phyloP scores from a whole-genome alignment of 2,797 vertebrate species.

The Nasua narica region DNA sequence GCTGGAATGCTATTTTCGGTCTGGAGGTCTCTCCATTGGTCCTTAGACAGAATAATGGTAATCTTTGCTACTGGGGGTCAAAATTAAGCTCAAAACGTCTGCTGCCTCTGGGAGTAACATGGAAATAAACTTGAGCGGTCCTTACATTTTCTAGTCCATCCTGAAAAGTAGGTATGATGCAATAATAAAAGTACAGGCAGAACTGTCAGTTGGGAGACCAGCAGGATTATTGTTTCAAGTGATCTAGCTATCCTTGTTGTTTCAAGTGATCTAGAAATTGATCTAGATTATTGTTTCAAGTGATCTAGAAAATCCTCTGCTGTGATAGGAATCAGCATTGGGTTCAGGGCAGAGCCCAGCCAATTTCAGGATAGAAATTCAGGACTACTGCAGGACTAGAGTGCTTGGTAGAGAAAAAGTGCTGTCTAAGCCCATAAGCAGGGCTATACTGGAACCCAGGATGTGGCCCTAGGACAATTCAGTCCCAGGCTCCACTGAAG shows the following conservation, averaged over 20 bases:
- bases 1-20: background rate
- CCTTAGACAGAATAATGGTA: background rate
- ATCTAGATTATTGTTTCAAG: background rate
- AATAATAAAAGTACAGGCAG: background rate
- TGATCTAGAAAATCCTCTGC: background rate
- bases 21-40: background rate
- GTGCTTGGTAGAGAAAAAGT: background rate
- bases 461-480: background rate
- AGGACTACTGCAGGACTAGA: background rate
- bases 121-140: background rate
- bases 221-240: background rate
- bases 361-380: background rate
- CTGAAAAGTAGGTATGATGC: background rate
- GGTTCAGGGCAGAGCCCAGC: background rate
- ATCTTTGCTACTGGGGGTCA: background rate
- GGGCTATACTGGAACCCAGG: background rate
- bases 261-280: background rate
- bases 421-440: background rate
- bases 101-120: background rate
- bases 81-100: conserved; percentile 27
- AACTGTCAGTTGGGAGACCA: background rate
- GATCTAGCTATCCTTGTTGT: background rate
- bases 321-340: background rate
- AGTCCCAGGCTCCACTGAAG: background rate
- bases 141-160: background rate